Conservation (phyloP, 1,140 invertebrate genomes). For the Atta colombica region DNA sequence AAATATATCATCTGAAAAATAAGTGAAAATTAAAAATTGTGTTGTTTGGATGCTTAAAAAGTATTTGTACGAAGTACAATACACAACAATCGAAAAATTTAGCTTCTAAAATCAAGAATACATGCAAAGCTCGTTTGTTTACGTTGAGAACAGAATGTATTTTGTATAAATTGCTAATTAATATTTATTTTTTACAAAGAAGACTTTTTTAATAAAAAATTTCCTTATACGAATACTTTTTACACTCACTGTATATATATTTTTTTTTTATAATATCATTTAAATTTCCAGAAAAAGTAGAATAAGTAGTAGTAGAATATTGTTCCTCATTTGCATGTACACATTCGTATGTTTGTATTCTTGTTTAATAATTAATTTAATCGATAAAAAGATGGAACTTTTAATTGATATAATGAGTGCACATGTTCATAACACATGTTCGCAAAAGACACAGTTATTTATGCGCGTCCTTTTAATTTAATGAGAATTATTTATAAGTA, state of each 20-base stretch:
- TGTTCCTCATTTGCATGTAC: background rate
- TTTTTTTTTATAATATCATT: background rate
- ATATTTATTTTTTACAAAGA: too few relatives aligned
- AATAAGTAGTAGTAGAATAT: background rate
- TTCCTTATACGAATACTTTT: too few relatives aligned
- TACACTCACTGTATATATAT: background rate
- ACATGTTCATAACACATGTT: background rate
- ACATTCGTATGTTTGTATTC: background rate
- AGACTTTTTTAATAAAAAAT: too few relatives aligned
- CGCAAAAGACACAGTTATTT: conserved; percentile 17
- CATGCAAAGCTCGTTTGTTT: too few relatives aligned
- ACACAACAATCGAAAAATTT: too few relatives aligned
- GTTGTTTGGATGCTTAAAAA: too few relatives aligned
- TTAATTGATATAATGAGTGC: background rate
- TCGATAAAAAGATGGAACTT: background rate
- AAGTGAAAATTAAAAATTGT: too few relatives aligned
- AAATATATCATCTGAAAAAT: too few relatives aligned
- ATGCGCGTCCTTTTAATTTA: conserved; percentile 9
- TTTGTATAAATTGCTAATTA: too few relatives aligned
- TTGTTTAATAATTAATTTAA: conserved; percentile 12
- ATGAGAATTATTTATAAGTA: conserved; percentile 39
- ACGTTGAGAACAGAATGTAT: too few relatives aligned
- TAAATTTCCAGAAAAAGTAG: background rate
- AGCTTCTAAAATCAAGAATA: too few relatives aligned
- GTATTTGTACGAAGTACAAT: too few relatives aligned